Percentiles rank a stretch among this genome's conserved stretches.
Evolutionary conservation across 2,797 vertebrate species (phyloP).

Genomic region (Nothura maculosa): DNA sequence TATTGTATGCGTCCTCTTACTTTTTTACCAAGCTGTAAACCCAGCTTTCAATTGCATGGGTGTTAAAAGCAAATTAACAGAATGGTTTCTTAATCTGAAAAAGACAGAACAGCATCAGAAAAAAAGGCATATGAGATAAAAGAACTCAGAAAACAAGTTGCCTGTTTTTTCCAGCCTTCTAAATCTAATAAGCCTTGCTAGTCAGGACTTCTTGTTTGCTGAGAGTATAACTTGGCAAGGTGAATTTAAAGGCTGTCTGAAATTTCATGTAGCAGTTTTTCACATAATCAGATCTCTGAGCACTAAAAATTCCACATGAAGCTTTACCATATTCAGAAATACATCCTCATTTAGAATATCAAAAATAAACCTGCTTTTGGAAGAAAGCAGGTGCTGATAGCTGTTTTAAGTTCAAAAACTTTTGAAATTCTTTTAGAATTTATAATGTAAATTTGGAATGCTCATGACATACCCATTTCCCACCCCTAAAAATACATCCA

Average conservation of each 20-base stretch:
- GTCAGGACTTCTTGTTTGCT: background rate
- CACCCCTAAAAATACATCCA: background rate
- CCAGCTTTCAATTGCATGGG: background rate
- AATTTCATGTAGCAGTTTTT: background rate
- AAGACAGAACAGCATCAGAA: background rate
- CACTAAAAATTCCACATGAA: background rate
- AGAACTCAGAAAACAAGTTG: background rate
- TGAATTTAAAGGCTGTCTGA: background rate
- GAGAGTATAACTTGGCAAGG: background rate
- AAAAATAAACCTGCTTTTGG: background rate
- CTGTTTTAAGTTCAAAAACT: background rate
- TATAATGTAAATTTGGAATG: background rate
- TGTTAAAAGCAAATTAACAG: background rate
- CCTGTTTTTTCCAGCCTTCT: background rate
- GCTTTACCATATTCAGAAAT: background rate
- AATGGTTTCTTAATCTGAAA: background rate
- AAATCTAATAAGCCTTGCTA: background rate
- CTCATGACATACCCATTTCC: background rate
- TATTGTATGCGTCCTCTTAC: background rate
- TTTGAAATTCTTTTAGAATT: background rate
- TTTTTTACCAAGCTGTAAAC: background rate
- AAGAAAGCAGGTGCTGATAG: background rate
- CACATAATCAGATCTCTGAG: background rate
- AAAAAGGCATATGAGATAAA: background rate
- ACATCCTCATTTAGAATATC: background rate